These are phyloP conservation scores for Craniophora ligustri DNA, from an alignment of 2,888 invertebrate genomes.

Conservation along the genomic window DNA sequence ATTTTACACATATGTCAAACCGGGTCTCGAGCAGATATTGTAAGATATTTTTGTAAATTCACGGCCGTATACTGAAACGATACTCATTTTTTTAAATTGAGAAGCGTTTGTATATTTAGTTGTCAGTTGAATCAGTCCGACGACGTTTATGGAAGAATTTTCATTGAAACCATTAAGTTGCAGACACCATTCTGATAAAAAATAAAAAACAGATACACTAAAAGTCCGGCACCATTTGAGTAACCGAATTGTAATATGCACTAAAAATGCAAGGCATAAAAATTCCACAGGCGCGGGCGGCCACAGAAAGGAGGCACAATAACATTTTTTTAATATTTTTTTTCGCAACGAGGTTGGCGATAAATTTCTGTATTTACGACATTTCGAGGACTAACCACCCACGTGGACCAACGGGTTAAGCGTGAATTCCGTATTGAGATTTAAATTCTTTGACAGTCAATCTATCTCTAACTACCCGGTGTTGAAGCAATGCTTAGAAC, in stretches of 20 bases:
- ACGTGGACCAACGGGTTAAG: constrained; percentile 55
- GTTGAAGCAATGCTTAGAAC: not conserved
- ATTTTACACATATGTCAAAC: too few species aligned
- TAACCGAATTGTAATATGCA: constrained; percentile 21
- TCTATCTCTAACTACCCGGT: constrained; percentile 1
- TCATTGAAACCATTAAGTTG: too few species aligned
- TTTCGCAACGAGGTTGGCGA: constrained; percentile 56
- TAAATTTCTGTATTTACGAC: constrained; percentile 70
- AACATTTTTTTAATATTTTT: constrained; percentile 62
- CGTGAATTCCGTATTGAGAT: constrained; percentile 9
- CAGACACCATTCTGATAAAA: too few species aligned
- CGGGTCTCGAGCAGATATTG: too few species aligned
- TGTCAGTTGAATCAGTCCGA: too few species aligned
- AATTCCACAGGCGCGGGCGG: constrained; percentile 54
- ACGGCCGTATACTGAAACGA: too few species aligned
- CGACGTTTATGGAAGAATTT: too few species aligned
- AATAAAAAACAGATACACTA: constrained; percentile 8
- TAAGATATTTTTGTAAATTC: too few species aligned
- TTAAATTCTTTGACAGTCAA: constrained; percentile 18
- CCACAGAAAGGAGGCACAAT: constrained; percentile 57
- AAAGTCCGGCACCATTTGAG: not conserved
- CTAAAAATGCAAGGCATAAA: constrained; percentile 39
- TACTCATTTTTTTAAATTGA: too few species aligned
- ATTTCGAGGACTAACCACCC: constrained; percentile 61
- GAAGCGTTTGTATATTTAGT: too few species aligned